Evolutionary conservation across 1,140 invertebrate species (phyloP).

Genomic region (Pseudomyrmex concolor): DNA sequence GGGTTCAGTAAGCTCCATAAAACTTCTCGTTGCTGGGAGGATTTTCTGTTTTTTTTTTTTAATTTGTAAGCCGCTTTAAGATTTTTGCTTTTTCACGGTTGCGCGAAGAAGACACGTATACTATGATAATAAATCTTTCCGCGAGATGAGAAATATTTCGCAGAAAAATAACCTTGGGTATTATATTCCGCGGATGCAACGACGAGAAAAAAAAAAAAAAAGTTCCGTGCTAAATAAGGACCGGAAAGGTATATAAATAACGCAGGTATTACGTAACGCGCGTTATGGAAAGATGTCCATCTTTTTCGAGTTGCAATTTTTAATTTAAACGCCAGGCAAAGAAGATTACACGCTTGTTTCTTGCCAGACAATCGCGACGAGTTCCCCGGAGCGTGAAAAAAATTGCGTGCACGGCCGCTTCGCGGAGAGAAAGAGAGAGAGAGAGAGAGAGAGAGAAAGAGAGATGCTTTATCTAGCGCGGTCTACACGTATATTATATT

Average conservation of each 20-base stretch:
- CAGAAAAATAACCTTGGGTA: neutral
- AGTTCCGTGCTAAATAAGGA: conserved; percentile 9
- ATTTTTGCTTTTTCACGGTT: neutral
- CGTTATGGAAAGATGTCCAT: conserved; percentile 7
- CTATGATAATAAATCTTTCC: neutral
- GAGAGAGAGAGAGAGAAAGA: neutral
- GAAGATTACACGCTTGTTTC: conserved; percentile 35
- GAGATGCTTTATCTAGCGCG: conserved; percentile 14
- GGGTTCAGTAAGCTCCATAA: conserved; percentile 7
- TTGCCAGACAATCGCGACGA: conserved; percentile 38
- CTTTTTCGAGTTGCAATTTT: conserved; percentile 20
- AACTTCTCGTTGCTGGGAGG: neutral
- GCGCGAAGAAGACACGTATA: neutral
- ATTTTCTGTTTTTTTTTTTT: neutral
- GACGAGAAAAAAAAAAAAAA: neutral
- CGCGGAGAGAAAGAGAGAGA: neutral
- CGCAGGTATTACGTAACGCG: conserved; percentile 1
- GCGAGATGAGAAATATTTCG: neutral
- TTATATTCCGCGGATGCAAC: neutral
- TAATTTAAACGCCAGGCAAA: conserved; percentile 19
- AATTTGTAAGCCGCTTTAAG: neutral
- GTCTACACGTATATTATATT: conserved; percentile 15
- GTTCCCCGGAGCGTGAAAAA: conserved; percentile 40
- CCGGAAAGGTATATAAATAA: neutral
- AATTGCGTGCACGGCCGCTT: conserved; percentile 31